Conservation (phyloP, 2,113 vertebrate genomes). For the Saimiri boliviensis region DNA sequence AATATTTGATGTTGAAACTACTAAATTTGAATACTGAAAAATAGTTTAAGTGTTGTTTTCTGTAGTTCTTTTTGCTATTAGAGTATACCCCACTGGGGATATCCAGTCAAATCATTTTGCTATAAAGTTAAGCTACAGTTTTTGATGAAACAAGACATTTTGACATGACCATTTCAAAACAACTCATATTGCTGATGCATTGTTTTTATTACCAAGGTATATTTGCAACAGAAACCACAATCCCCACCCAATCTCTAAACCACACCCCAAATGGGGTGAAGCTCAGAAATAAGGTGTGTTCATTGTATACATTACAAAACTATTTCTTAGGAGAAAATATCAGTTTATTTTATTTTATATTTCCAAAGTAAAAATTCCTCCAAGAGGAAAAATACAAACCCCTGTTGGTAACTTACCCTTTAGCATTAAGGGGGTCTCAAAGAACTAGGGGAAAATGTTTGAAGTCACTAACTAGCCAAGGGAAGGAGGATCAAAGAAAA, state of each 20-base stretch:
- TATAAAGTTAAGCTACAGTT: conserved; percentile 55
- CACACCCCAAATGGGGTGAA: background rate
- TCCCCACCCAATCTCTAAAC: conserved; percentile 43
- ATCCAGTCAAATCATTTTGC: conserved; percentile 15
- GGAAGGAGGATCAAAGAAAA: background rate
- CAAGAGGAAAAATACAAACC: background rate
- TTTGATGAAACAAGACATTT: conserved; percentile 57
- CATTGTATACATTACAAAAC: background rate
- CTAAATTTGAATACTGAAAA: background rate
- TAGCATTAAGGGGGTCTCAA: background rate
- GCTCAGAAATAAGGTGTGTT: conserved; percentile 36
- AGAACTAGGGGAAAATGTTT: background rate
- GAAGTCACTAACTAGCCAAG: background rate
- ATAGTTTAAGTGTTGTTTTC: background rate
- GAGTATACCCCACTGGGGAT: background rate
- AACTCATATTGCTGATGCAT: conserved; percentile 52
- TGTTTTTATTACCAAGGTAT: conserved; percentile 59
- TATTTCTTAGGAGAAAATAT: conserved; percentile 41
- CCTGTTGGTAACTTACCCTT: background rate
- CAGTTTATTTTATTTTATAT: conserved; percentile 19
- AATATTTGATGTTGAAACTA: background rate
- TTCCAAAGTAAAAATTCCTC: conserved; percentile 12
- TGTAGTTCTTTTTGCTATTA: background rate
- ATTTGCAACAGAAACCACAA: conserved; percentile 47
- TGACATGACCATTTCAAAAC: conserved; percentile 62